Percentiles rank a stretch among this genome's conserved stretches.
Conservation (phyloP, 2,888 invertebrate species). For the Archaeoteleia sp. region DNA sequence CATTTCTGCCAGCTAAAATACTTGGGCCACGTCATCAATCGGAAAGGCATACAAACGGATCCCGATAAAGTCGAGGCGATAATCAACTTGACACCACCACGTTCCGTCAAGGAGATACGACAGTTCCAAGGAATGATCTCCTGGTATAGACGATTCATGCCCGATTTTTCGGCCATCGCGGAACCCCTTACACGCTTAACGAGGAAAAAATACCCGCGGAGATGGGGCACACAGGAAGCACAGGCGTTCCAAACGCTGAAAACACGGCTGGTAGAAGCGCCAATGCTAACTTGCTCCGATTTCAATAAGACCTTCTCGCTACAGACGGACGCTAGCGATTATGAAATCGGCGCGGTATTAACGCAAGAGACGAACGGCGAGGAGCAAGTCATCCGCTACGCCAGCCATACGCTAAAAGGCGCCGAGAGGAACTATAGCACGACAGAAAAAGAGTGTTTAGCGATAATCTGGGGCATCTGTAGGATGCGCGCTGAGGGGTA, state of each 20-base stretch:
- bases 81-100: neutral
- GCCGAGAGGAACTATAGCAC: constrained; percentile 36
- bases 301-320: constrained; percentile 43
- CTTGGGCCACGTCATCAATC: constrained; percentile 32
- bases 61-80: constrained; percentile 1
- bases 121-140: too few relatives aligned
- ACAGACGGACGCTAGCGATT: constrained; percentile 44
- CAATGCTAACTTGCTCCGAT: constrained; percentile 50
- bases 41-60: neutral
- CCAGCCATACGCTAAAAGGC: constrained; percentile 39
- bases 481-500: constrained; percentile 54
- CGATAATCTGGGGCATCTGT: constrained; percentile 53
- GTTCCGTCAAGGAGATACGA: too few relatives aligned
- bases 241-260: neutral
- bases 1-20: constrained; percentile 57
- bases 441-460: neutral
- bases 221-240: constrained; percentile 26
- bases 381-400: constrained; percentile 54
- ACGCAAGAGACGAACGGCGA: constrained; percentile 46
- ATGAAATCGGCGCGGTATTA: constrained; percentile 44
- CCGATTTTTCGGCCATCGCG: constrained; percentile 41
- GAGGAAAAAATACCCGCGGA: constrained; percentile 44
- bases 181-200: constrained; percentile 50
- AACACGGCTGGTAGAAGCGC: constrained; percentile 4
- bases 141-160: constrained; percentile 62